Percentiles rank a stretch among this genome's conserved stretches.
phyloP scores from a whole-genome alignment of 2,888 invertebrate genomes.

The Yponomeuta plumbellus region DNA sequence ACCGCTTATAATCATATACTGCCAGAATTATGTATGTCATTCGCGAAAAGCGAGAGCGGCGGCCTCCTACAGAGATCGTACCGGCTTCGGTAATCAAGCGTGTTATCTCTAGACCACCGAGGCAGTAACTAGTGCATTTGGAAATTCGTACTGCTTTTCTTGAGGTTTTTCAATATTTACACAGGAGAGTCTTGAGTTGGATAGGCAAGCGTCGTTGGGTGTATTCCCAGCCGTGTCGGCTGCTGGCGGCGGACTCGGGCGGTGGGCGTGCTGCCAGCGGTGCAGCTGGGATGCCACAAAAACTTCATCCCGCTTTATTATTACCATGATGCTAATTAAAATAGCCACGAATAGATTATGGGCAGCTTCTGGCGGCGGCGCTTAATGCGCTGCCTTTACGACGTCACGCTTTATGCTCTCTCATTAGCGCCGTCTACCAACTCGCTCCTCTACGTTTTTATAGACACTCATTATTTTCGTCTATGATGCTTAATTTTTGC shows the following conservation, averaged over 20 bases:
- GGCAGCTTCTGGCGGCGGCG: conserved; percentile 66
- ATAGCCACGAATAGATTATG: conserved; percentile 72
- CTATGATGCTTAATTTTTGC: conserved; percentile 17
- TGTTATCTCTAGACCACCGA: too few relatives aligned
- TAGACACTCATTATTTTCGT: conserved; percentile 25
- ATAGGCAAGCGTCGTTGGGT: conserved; percentile 42
- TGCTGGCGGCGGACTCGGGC: conserved; percentile 18
- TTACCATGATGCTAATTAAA: conserved; percentile 72
- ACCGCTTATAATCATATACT: too few relatives aligned
- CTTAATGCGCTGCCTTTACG: conserved; percentile 72
- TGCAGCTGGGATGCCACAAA: conserved; percentile 58
- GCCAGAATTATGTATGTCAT: too few relatives aligned
- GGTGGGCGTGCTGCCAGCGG: conserved; percentile 27
- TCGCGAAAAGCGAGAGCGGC: too few relatives aligned
- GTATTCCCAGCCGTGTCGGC: conserved; percentile 49
- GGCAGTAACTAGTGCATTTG: too few relatives aligned
- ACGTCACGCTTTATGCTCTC: conserved; percentile 71
- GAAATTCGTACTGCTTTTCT: too few relatives aligned
- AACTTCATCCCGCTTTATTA: conserved; percentile 64
- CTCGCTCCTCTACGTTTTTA: conserved; percentile 49
- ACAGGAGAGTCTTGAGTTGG: neutral
- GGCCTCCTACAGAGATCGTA: too few relatives aligned
- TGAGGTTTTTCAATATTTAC: too few relatives aligned
- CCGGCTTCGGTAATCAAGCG: too few relatives aligned
- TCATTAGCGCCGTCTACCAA: conserved; percentile 67